Conservation (phyloP, 2,113 vertebrate species). For the Notarius lentiginosus region DNA sequence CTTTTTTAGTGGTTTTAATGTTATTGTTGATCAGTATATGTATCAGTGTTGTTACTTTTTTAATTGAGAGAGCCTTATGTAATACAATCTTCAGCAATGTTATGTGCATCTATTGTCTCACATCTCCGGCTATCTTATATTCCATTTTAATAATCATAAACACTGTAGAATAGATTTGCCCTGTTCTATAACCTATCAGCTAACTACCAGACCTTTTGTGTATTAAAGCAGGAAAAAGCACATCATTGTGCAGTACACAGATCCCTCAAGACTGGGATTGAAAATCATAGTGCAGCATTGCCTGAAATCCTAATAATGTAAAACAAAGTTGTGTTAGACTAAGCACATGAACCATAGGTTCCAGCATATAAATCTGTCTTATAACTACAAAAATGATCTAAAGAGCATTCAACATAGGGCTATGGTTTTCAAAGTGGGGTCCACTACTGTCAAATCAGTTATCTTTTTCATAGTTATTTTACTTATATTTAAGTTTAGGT, state of each 20-base stretch:
- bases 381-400: not conserved
- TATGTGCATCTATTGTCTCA: not conserved
- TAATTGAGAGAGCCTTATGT: not conserved
- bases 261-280: not conserved
- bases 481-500: not conserved
- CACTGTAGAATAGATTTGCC: not conserved
- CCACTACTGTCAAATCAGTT: not conserved
- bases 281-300: not conserved
- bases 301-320: constrained; percentile 1
- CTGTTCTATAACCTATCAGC: not conserved
- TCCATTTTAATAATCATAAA: not conserved
- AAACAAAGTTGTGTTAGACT: not conserved
- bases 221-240: not conserved
- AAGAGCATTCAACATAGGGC: not conserved
- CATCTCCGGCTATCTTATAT: not conserved
- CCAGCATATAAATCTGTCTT: not conserved
- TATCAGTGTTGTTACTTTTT: too few species aligned
- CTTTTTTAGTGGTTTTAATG: too few species aligned
- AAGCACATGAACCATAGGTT: not conserved
- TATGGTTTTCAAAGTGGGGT: not conserved
- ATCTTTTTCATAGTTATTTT: not conserved
- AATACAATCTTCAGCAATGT: not conserved
- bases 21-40: too few species aligned
- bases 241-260: not conserved
- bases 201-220: not conserved